A percentile compares a stretch with the other conserved stretches of the same genome.
phyloP scores from a whole-genome alignment of 2,797 vertebrate genomes.

The Diceros bicornis region DNA sequence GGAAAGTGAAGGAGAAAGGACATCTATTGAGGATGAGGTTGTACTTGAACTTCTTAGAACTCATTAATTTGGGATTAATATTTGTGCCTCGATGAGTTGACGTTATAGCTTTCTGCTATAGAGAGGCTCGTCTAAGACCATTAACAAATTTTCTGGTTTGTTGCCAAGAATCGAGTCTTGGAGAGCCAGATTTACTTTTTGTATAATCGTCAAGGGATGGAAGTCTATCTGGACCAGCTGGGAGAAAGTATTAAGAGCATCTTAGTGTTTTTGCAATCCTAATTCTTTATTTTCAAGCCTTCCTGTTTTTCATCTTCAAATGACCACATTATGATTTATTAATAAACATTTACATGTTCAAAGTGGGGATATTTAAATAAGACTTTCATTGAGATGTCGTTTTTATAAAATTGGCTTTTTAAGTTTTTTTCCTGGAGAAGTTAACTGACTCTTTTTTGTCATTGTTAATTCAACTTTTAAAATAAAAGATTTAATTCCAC shows the following conservation, averaged over 20 bases:
- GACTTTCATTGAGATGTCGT: not conserved
- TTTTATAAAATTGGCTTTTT: constrained; percentile 46
- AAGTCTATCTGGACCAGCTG: not conserved
- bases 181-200: not conserved
- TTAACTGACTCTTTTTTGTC: constrained; percentile 10
- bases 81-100: constrained; percentile 24
- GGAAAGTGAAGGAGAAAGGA: not conserved
- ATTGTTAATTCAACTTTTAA: constrained; percentile 32
- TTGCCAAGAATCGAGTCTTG: not conserved
- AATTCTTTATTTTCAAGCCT: constrained; percentile 51
- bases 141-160: constrained; percentile 19
- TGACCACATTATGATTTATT: constrained; percentile 33
- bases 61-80: constrained; percentile 13
- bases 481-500: constrained; percentile 34
- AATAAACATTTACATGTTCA: constrained; percentile 66
- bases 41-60: not conserved
- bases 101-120: not conserved
- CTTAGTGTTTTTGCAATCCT: not conserved
- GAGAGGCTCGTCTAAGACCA: not conserved
- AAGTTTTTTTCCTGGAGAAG: not conserved
- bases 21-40: not conserved
- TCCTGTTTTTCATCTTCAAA: constrained; percentile 58
- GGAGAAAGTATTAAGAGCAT: not conserved
- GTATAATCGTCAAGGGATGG: not conserved
- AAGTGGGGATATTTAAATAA: constrained; percentile 5